A percentile compares a stretch with the other conserved stretches of the same genome.
phyloP scores from a whole-genome alignment of 1,140 invertebrate genomes.

The Sipha flava region DNA sequence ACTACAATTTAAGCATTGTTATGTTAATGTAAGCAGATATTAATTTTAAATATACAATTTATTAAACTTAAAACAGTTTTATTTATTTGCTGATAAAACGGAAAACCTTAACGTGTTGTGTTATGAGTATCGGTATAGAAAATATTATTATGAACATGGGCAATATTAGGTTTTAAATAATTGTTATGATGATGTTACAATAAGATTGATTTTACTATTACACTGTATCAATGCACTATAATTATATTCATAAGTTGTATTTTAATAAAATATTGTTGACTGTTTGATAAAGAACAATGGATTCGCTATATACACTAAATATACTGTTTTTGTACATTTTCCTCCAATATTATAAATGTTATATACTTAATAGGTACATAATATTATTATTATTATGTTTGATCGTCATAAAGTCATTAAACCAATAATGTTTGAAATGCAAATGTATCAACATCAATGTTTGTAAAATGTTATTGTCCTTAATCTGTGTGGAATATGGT shows the following conservation, averaged over 20 bases:
- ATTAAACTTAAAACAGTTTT: conserved; percentile 8
- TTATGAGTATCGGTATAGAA: neutral
- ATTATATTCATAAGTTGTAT: neutral
- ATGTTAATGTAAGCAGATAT: conserved; percentile 29
- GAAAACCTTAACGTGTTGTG: neutral
- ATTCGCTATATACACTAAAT: too few species aligned
- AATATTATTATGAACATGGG: neutral
- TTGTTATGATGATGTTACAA: neutral
- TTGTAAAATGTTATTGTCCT: too few species aligned
- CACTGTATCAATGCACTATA: neutral
- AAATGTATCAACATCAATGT: too few species aligned
- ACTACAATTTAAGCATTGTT: conserved; percentile 31
- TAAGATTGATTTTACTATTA: neutral
- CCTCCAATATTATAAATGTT: too few species aligned
- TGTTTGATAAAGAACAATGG: neutral
- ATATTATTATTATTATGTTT: too few species aligned
- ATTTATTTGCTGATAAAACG: neutral
- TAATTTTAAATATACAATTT: conserved; percentile 31
- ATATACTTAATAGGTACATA: too few species aligned
- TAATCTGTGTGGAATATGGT: too few species aligned
- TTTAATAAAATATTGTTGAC: neutral
- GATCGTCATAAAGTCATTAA: too few species aligned
- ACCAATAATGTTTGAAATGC: too few species aligned
- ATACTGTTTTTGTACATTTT: too few species aligned
- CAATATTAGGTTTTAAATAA: neutral